A percentile compares a stretch with the other conserved stretches of the same genome.
Evolutionary conservation across 1,140 invertebrate species (phyloP).

Genomic region (Leptinotarsa defecta): DNA sequence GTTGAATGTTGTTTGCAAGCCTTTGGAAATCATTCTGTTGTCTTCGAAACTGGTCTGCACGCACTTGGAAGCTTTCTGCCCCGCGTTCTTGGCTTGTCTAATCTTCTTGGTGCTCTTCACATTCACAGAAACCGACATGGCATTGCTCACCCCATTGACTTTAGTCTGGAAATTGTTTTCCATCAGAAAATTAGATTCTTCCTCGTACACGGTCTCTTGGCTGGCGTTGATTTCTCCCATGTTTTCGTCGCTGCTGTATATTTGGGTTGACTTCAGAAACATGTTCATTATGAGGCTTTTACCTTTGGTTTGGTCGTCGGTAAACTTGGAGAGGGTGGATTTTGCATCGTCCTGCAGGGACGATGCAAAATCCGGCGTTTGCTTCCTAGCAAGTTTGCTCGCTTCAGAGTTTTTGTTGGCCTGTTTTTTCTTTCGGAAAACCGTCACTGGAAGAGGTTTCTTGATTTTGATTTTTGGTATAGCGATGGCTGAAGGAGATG

Average conservation of each 20-base stretch:
- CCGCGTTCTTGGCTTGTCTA: slow-evolving; percentile 16
- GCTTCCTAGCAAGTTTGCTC: not conserved
- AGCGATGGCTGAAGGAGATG: not conserved
- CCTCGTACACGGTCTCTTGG: slow-evolving; percentile 28
- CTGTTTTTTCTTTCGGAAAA: not conserved
- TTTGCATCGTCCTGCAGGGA: not conserved
- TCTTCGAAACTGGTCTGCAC: slow-evolving; percentile 22
- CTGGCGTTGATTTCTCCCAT: slow-evolving; percentile 15
- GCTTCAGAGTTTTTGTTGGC: not conserved
- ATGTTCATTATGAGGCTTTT: slow-evolving; percentile 50
- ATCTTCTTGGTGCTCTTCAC: slow-evolving; percentile 30
- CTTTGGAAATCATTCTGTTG: slow-evolving; percentile 22
- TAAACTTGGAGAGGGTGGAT: slow-evolving; percentile 34
- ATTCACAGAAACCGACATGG: slow-evolving; percentile 37
- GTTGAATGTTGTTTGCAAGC: slow-evolving; percentile 22
- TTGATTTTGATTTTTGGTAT: slow-evolving; percentile 2
- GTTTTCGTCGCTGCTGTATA: slow-evolving; percentile 30
- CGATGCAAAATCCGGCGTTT: too few relatives aligned
- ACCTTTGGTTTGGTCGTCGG: slow-evolving; percentile 41
- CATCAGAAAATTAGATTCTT: slow-evolving; percentile 37
- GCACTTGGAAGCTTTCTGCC: not conserved
- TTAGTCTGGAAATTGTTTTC: slow-evolving; percentile 33
- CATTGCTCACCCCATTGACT: slow-evolving; percentile 28
- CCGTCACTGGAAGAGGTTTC: slow-evolving; percentile 14
- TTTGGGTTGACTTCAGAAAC: slow-evolving; percentile 49